These are phyloP conservation scores for Cheilosia variabilis DNA, from an alignment of 2,888 invertebrate species.

Conservation along the genomic window DNA sequence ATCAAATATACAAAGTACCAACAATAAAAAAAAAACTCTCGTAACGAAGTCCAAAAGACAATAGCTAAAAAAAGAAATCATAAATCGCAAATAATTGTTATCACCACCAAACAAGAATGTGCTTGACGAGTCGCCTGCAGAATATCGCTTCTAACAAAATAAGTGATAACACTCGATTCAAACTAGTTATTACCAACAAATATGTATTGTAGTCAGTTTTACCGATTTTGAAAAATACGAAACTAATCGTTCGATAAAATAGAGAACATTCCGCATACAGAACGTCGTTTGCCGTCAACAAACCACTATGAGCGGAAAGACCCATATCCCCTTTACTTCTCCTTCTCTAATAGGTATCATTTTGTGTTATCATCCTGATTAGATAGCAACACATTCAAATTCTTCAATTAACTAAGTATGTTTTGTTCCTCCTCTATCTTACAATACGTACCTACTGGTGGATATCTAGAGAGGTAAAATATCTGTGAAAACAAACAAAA, in stretches of 20 bases:
- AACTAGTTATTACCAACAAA: conserved; percentile 48
- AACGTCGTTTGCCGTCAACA: background rate
- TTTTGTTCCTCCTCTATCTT: conserved; percentile 43
- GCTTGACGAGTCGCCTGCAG: background rate
- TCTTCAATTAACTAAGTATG: conserved; percentile 66
- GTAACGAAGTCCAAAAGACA: conserved; percentile 35
- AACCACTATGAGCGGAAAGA: conserved; percentile 13
- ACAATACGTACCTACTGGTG: background rate
- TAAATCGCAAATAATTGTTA: conserved; percentile 47
- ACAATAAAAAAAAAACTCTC: conserved; percentile 1
- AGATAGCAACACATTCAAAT: conserved; percentile 71
- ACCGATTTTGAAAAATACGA: conserved; percentile 5
- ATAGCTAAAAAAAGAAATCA: conserved; percentile 26
- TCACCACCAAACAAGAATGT: conserved; percentile 34
- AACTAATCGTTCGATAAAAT: conserved; percentile 29
- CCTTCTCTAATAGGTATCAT: conserved; percentile 42
- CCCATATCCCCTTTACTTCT: conserved; percentile 15
- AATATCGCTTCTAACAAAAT: conserved; percentile 32
- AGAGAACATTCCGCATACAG: conserved; percentile 15
- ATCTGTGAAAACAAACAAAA: background rate
- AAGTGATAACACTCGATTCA: conserved; percentile 37
- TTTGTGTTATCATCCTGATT: conserved; percentile 60
- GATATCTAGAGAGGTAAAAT: background rate
- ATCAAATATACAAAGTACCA: background rate
- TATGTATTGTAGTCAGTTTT: conserved; percentile 14